Base-by-base conservation (phyloP, 1,140 invertebrate genomes). In the Chionoecetes opilio region DNA sequence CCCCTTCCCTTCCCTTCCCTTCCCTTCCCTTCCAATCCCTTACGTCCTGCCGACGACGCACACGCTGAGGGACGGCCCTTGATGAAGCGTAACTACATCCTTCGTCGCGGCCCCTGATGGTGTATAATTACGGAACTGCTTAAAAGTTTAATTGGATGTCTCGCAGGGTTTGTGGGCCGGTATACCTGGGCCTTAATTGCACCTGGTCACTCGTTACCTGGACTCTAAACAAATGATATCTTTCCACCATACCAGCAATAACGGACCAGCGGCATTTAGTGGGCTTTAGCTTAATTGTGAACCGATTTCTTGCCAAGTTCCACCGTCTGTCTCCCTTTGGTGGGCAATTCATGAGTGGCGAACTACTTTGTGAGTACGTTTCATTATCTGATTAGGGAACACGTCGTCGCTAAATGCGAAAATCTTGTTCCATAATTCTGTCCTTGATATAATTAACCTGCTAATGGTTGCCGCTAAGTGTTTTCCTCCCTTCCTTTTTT, bases 141-240 rank as follows among this genome's bases (percentile, higher is more conserved):
- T 75, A 75, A 75, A 26, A 75, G 63, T 75, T 75, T 75, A 75
- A 75, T 75, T 75, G 63, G 63, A 26, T 75, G 63, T 75, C 63
- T 75, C 63, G 26, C 11, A 75, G 63, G 63, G 63, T n/a, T 26
- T n/a, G 63, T 75, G 21, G 21, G 63, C 21, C 63, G 63, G 63
- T 75, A 75, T n/a, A n/a, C 63, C 63, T 75, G 6, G n/a, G 63
- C 46, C 9, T 75, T 75, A 75, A 75, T 75, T 75, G n/a, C 63
- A n/a, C 63, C 63, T 75, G 21, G 63, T 26, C 63, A n/a, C 63
- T 26, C n/a, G 63, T n/a, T 75, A 75, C 63, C 63, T 75, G 63
- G 63, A 75, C n/a, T 75, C 63, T 75, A 75, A 75, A n/a, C 21
- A 75, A 75, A 75, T 75, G 26, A 75, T n/a, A n/a, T 75, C 63